Percentiles rank a stretch among this genome's conserved stretches.
phyloP scores from a whole-genome alignment of 1,140 invertebrate species.

The Drosophila ficusphila region DNA sequence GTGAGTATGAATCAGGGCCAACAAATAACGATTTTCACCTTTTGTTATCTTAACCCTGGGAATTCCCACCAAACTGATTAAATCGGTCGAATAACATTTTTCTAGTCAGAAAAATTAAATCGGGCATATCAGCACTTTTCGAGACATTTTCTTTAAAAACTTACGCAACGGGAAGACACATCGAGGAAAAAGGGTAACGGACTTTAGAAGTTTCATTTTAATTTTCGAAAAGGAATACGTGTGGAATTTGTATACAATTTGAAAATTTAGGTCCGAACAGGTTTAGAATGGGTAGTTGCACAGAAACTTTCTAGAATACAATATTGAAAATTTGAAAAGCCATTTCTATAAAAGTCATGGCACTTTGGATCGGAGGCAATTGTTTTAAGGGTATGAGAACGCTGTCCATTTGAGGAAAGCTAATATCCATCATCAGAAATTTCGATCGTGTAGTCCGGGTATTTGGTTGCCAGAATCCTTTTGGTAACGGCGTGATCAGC shows the following conservation, averaged over 20 bases:
- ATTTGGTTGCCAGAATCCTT: slow-evolving; percentile 67
- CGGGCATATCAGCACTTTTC: too few relatives aligned
- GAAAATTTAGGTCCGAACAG: slow-evolving; percentile 18
- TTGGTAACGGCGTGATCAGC: slow-evolving; percentile 75
- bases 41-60: slow-evolving; percentile 26
- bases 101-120: too few relatives aligned
- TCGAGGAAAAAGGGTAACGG: background rate
- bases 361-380: background rate
- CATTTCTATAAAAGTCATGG: slow-evolving; percentile 8
- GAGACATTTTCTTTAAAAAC: too few relatives aligned
- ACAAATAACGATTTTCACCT: slow-evolving; percentile 37
- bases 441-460: slow-evolving; percentile 74
- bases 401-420: background rate
- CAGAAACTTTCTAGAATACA: background rate
- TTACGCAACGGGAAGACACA: slow-evolving; percentile 29
- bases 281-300: background rate
- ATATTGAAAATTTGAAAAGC: background rate
- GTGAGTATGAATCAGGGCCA: slow-evolving; percentile 45
- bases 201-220: slow-evolving; percentile 13
- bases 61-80: slow-evolving; percentile 1
- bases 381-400: background rate
- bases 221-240: background rate
- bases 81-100: background rate
- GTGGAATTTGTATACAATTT: background rate
- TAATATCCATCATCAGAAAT: slow-evolving; percentile 82